phyloP scores from a whole-genome alignment of 2,113 vertebrate species.

The Malurus melanocephalus region DNA sequence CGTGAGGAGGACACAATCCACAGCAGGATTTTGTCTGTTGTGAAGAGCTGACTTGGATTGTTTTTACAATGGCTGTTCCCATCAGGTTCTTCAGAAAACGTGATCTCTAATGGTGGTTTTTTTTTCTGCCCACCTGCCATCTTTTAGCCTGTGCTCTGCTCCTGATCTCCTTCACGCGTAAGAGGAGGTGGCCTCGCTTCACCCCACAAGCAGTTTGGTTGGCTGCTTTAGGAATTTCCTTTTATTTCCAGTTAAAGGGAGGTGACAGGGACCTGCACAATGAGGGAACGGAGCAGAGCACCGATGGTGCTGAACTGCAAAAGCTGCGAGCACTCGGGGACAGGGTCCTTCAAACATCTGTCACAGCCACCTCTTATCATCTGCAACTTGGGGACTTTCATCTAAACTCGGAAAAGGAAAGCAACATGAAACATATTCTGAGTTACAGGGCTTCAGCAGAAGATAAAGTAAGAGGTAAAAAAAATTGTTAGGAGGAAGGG shows the following conservation, averaged over 20 bases:
- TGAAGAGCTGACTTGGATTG: not conserved
- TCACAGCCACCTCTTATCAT: not conserved
- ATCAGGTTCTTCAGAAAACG: not conserved
- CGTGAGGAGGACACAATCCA: fast-evolving
- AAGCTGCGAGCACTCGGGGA: not conserved
- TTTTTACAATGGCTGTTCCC: not conserved
- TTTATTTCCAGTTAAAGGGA: not conserved
- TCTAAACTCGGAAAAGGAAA: not conserved
- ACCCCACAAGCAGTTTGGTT: not conserved
- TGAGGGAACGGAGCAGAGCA: not conserved
- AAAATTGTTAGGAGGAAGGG: not conserved
- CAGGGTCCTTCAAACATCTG: not conserved
- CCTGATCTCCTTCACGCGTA: not conserved
- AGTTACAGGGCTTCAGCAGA: not conserved
- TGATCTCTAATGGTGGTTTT: not conserved
- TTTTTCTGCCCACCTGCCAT: not conserved
- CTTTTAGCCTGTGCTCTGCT: not conserved
- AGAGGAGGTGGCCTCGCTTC: not conserved
- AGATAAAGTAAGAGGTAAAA: not conserved
- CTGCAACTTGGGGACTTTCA: fast-evolving
- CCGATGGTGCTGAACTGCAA: not conserved
- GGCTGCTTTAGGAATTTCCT: not conserved
- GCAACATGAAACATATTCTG: not conserved
- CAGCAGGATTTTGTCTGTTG: not conserved
- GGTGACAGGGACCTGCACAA: not conserved